Conservation (phyloP, 2,797 vertebrate species). For the Sciaenops ocellatus region DNA sequence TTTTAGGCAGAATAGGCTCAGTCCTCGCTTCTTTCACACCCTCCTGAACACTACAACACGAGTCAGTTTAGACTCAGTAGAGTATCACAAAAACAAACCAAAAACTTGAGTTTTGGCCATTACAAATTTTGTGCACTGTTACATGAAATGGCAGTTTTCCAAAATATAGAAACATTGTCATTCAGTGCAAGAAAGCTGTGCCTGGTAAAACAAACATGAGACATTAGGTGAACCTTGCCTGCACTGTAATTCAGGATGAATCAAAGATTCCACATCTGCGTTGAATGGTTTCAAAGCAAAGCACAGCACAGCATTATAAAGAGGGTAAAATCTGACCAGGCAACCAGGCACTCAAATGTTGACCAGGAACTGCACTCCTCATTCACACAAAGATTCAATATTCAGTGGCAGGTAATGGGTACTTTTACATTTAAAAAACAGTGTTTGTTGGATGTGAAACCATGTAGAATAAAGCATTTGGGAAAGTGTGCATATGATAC, state of each 20-base stretch:
- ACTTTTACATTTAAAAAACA: constrained; percentile 36
- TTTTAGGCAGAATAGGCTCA: constrained; percentile 9
- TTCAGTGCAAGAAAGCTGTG: constrained; percentile 19
- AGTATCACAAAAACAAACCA: neutral
- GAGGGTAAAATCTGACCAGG: constrained; percentile 31
- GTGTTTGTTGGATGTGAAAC: constrained; percentile 36
- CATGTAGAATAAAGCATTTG: constrained; percentile 33
- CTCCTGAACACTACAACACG: constrained; percentile 14
- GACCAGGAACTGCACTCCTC: constrained; percentile 27
- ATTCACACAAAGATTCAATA: constrained; percentile 38
- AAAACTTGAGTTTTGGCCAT: neutral
- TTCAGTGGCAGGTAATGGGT: constrained; percentile 41
- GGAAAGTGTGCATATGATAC: constrained; percentile 48
- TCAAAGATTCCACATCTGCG: constrained; percentile 26
- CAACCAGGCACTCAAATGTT: constrained; percentile 38
- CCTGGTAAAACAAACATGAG: constrained; percentile 20
- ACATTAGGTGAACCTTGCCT: constrained; percentile 21
- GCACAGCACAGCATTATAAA: constrained; percentile 14
- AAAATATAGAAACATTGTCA: neutral
- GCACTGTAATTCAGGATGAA: constrained; percentile 42
- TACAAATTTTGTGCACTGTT: neutral
- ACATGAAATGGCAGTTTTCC: constrained; percentile 8
- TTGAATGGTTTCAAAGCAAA: constrained; percentile 47
- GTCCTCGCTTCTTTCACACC: neutral
- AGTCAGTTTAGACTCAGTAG: constrained; percentile 23